Conservation (phyloP, 2,113 vertebrate species). For the Sceloporus undulatus region DNA sequence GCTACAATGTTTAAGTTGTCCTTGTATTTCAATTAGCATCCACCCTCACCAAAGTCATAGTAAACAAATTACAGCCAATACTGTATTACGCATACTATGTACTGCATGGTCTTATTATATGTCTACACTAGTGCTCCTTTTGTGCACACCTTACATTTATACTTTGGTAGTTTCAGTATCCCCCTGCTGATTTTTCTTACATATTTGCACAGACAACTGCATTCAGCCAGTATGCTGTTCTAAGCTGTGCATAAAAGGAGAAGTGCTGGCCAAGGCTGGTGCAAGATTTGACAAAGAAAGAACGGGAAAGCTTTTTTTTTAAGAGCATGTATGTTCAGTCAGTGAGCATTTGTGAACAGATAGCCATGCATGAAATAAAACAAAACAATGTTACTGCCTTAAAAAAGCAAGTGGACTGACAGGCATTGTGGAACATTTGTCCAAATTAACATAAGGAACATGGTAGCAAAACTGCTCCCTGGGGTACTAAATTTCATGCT, state of each 20-base stretch:
- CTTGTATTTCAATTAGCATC: neutral
- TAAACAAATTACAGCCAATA: neutral
- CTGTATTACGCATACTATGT: neutral
- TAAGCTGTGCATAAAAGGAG: slow-evolving; percentile 6
- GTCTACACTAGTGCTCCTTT: neutral
- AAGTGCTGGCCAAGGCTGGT: neutral
- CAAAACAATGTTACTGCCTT: neutral
- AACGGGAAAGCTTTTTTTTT: neutral
- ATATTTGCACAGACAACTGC: neutral
- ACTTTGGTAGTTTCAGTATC: neutral
- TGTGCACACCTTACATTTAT: neutral
- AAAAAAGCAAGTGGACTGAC: neutral
- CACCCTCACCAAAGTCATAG: slow-evolving; percentile 12
- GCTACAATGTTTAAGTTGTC: neutral
- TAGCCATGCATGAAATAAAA: slow-evolving; percentile 13
- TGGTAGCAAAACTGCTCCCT: neutral
- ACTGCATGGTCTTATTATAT: neutral
- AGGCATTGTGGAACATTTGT: neutral
- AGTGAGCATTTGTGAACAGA: neutral
- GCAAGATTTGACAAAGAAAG: neutral
- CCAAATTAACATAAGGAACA: slow-evolving; percentile 9
- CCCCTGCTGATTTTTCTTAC: slow-evolving; percentile 1
- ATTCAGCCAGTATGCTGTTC: neutral
- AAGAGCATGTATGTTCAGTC: neutral
- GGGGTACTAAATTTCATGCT: slow-evolving; percentile 9